A percentile compares a stretch with the other conserved stretches of the same genome.
Conservation (phyloP, 2,113 vertebrate species). For the Ailuropoda melanoleuca region DNA sequence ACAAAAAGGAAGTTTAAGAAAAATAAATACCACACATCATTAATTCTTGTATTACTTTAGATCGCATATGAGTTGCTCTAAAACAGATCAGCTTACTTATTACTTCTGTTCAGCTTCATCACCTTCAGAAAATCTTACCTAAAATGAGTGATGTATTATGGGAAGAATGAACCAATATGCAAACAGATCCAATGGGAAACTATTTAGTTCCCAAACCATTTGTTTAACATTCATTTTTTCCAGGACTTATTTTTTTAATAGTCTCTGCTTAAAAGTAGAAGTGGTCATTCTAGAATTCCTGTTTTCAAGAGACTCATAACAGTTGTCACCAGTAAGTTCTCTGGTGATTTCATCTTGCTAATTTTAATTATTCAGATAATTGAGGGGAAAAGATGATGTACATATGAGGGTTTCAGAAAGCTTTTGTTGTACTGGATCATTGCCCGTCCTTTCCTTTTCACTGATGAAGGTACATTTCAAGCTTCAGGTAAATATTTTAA, state of each 20-base stretch:
- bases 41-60: background rate
- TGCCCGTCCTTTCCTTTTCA: background rate
- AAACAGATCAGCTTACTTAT: background rate
- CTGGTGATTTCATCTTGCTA: background rate
- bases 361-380: background rate
- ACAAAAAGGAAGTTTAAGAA: background rate
- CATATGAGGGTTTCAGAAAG: background rate
- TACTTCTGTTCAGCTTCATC: background rate
- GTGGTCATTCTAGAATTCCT: conserved; percentile 2
- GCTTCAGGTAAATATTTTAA: background rate
- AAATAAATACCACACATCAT: background rate
- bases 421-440: background rate
- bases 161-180: background rate
- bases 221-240: background rate
- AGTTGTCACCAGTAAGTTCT: background rate
- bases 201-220: background rate
- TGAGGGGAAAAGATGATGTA: background rate
- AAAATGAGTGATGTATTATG: background rate
- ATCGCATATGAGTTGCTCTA: background rate
- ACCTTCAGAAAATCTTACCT: background rate
- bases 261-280: background rate
- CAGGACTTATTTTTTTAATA: background rate
- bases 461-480: conserved; percentile 14
- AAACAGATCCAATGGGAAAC: background rate
- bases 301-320: background rate